Base-by-base conservation (phyloP, 2,113 vertebrate species). In the Benitochromis conjunctus region DNA sequence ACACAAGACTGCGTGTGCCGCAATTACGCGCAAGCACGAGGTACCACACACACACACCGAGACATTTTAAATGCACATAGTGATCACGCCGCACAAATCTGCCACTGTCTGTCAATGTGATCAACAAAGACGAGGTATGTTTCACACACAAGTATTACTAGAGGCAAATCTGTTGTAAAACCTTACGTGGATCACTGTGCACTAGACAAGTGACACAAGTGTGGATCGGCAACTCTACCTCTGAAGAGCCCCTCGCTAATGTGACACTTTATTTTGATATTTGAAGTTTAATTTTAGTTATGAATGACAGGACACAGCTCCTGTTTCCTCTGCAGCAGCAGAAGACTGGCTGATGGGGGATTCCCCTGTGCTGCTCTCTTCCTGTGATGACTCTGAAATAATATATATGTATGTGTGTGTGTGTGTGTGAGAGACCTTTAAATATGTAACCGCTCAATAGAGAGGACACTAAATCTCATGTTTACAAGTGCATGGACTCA, bases 251-350 rank as follows among this genome's bases (percentile, higher is more conserved):
- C 34, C 24, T 26, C 76, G 74, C 48, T 62, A 85, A 90, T 76
- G 53, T 86, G 77, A 89, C 34, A 36, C 82, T 80, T 80, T 78
- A 34, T 74, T 91, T 85, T 81, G 54, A 90, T 69, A 62, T 48
- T 60, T 74, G 36, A 64, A 14, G 43, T 60, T 69, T 71, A 26
- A 89, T 86, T 57, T 62, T 51, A 86, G 83, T 43, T 83, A 82
- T 76, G 53, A 81, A 62, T 85, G 71, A 78, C 82, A 90, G 80
- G 58, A 89, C 81, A 80, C 48, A 85, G 83, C 87, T 95, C 91
- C 26, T 36, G 83, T 95, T 95, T 92, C 86, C 81, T 87, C 87
- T 84, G 77, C 57, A 83, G 82, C 79, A 92, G 54, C 86, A 88
- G 14, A 56, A 82, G 76, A 78, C 53, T 31, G 66, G 81, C 41